These are phyloP conservation scores for Danio aesculapii DNA, from an alignment of 2,797 vertebrate genomes.

Conservation along the genomic window DNA sequence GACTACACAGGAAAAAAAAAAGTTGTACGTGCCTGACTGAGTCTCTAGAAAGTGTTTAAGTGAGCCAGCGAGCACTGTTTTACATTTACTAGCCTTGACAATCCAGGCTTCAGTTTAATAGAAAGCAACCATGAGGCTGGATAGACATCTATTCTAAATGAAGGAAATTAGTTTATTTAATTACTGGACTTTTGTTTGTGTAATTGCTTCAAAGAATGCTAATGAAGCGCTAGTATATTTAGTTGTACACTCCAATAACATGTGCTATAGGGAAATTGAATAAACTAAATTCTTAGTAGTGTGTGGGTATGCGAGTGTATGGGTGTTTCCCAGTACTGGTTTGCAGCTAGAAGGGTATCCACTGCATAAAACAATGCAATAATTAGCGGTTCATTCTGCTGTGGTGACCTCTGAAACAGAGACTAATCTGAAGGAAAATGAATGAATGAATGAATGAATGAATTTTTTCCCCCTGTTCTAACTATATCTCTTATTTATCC, in stretches of 20 bases:
- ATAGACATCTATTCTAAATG: background rate
- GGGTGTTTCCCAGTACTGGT: too few relatives aligned
- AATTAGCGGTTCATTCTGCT: too few relatives aligned
- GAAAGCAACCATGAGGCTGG: background rate
- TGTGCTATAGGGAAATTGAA: too few relatives aligned
- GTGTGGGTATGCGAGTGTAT: too few relatives aligned
- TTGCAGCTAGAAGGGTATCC: too few relatives aligned
- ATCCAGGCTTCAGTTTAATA: background rate
- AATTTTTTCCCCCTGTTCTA: background rate
- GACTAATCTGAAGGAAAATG: too few relatives aligned
- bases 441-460: too few relatives aligned
- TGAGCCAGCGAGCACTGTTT: background rate
- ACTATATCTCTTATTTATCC: constrained; percentile 2
- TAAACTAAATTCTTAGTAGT: too few relatives aligned
- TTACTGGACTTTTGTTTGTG: background rate
- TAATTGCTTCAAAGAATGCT: background rate
- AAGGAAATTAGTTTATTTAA: background rate
- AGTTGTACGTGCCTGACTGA: background rate
- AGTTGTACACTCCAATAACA: too few relatives aligned
- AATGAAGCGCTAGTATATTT: background rate
- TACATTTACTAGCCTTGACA: background rate
- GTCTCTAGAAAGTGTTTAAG: constrained; percentile 1
- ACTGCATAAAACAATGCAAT: too few relatives aligned
- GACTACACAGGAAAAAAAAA: background rate
- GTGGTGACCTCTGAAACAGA: too few relatives aligned